Conservation (phyloP, 2,888 invertebrate genomes). For the Cheilosia pagana region DNA sequence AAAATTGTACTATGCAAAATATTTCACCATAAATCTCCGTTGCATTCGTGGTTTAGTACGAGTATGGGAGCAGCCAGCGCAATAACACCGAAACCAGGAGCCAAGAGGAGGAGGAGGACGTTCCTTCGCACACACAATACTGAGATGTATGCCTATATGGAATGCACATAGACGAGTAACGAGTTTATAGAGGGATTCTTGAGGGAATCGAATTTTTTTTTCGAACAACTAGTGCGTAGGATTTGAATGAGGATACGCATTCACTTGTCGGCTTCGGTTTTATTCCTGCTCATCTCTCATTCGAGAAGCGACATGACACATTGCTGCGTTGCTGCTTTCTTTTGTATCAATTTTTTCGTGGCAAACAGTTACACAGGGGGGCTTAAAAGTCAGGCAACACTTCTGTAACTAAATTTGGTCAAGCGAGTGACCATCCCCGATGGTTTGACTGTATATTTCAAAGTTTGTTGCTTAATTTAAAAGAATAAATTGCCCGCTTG, state of each 20-base stretch:
- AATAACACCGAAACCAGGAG: conserved; percentile 33
- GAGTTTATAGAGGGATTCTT: conserved; percentile 4
- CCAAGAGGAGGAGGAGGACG: background rate
- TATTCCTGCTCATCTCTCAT: conserved; percentile 11
- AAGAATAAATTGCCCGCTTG: too few species aligned
- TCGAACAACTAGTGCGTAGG: conserved; percentile 26
- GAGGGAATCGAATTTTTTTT: conserved; percentile 36
- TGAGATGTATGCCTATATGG: background rate
- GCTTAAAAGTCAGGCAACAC: too few species aligned
- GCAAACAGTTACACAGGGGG: too few species aligned
- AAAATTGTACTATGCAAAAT: conserved; percentile 71
- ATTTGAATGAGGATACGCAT: conserved; percentile 3
- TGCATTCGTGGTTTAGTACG: conserved; percentile 61
- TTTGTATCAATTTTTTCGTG: too few species aligned
- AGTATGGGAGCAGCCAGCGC: conserved; percentile 30
- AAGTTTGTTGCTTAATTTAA: too few species aligned
- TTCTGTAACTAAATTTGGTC: too few species aligned
- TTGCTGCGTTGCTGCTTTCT: background rate
- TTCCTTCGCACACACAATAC: conserved; percentile 31
- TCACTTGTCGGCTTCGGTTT: background rate
- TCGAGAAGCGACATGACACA: conserved; percentile 13
- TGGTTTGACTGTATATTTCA: too few species aligned
- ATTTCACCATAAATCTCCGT: conserved; percentile 74
- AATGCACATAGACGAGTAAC: background rate
- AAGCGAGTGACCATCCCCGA: too few species aligned